phyloP scores from a whole-genome alignment of 2,888 invertebrate genomes.

The Pterostichus niger region DNA sequence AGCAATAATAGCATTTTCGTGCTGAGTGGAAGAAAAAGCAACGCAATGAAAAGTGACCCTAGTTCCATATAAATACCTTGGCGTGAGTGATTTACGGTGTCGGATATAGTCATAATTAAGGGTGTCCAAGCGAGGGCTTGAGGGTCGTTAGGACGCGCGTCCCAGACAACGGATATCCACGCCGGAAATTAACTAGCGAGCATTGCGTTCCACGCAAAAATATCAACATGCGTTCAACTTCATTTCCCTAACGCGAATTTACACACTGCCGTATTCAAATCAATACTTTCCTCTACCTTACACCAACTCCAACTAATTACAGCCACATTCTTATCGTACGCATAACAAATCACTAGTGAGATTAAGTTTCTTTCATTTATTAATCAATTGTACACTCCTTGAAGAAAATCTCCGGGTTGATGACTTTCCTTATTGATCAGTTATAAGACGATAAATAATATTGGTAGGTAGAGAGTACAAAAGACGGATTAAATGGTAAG shows the following conservation, averaged over 20 bases:
- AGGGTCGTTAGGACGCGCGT: constrained; percentile 51
- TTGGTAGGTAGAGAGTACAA: background rate
- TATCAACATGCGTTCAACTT: constrained; percentile 21
- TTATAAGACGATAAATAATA: constrained; percentile 17
- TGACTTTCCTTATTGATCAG: constrained; percentile 10
- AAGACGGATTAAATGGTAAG: background rate
- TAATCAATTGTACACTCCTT: background rate
- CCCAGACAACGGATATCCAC: constrained; percentile 37
- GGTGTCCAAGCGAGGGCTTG: constrained; percentile 31
- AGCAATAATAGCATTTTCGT: too few species aligned
- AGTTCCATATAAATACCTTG: constrained; percentile 24
- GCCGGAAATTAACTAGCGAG: constrained; percentile 55
- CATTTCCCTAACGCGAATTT: constrained; percentile 33
- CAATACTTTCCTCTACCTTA: background rate
- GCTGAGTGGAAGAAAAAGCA: too few species aligned
- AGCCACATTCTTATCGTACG: constrained; percentile 1
- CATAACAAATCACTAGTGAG: constrained; percentile 3
- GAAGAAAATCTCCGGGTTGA: background rate
- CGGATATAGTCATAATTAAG: constrained; percentile 63
- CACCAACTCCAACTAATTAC: background rate
- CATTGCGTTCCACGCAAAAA: constrained; percentile 42
- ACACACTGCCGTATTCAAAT: background rate
- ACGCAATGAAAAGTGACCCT: constrained; percentile 38
- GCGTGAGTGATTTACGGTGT: constrained; percentile 51
- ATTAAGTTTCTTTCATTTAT: constrained; percentile 8